phyloP scores from a whole-genome alignment of 2,888 invertebrate species.

The Dryocosmus kuriphilus region DNA sequence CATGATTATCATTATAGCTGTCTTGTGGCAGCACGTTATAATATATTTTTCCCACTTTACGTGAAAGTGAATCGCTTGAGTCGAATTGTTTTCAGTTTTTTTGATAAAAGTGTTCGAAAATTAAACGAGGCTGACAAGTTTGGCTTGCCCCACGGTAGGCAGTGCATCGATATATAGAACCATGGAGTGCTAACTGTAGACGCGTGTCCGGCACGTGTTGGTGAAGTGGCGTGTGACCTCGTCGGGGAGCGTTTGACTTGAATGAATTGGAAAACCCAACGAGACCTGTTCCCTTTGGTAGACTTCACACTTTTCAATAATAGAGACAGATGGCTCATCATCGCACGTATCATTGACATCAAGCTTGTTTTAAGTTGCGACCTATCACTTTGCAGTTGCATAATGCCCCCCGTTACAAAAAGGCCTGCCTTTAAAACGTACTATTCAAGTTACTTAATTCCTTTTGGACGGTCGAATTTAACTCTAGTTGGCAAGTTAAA shows the following conservation, averaged over 20 bases:
- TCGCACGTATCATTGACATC: background rate
- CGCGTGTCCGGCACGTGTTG: background rate
- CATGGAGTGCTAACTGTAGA: background rate
- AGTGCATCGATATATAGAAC: background rate
- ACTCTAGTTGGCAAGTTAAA: too few species aligned
- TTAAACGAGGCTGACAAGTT: background rate
- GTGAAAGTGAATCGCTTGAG: background rate
- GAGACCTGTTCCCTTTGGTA: background rate
- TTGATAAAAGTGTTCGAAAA: background rate
- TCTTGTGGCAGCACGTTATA: too few species aligned
- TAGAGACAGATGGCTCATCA: constrained; percentile 4
- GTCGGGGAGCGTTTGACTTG: background rate
- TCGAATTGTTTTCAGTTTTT: background rate
- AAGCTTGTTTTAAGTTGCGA: background rate
- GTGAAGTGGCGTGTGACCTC: background rate
- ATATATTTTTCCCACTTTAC: background rate
- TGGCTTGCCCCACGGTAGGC: background rate
- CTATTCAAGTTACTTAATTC: too few species aligned
- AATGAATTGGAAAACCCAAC: background rate
- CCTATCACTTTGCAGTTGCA: background rate
- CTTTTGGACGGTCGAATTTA: too few species aligned
- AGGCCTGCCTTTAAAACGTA: too few species aligned
- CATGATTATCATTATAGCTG: too few species aligned
- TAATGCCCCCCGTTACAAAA: background rate
- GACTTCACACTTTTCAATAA: constrained; percentile 4